phyloP scores from a whole-genome alignment of 2,888 invertebrate genomes.

The Meta bourneti region DNA sequence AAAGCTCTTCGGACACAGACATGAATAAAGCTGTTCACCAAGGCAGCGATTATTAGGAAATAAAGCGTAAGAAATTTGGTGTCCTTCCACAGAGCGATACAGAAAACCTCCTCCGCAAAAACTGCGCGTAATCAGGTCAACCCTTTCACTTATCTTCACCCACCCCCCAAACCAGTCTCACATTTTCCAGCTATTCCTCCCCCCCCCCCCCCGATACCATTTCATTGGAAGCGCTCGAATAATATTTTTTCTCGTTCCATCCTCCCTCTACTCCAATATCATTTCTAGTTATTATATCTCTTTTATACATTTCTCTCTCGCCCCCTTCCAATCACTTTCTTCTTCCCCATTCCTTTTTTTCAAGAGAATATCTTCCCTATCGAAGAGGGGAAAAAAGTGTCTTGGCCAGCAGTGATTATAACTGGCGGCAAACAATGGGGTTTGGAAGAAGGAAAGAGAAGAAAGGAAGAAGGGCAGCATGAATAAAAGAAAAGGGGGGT shows the following conservation, averaged over 20 bases:
- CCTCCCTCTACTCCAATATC: slow-evolving; percentile 36
- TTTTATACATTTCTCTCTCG: slow-evolving; percentile 68
- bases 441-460: slow-evolving; percentile 47
- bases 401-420: slow-evolving; percentile 75
- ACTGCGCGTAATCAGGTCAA: not conserved
- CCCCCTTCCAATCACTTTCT: slow-evolving; percentile 17
- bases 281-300: slow-evolving; percentile 66
- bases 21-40: too few species aligned
- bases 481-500: slow-evolving; percentile 62
- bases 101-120: too few species aligned
- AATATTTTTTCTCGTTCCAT: too few species aligned
- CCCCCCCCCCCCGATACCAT: slow-evolving; percentile 9
- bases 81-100: too few species aligned
- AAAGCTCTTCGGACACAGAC: too few species aligned
- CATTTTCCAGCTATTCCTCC: not conserved
- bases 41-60: too few species aligned
- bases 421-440: slow-evolving; percentile 75
- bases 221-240: slow-evolving; percentile 24
- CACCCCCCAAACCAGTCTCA: not conserved
- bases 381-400: slow-evolving; percentile 40
- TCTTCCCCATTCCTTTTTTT: slow-evolving; percentile 22
- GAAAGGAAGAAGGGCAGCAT: slow-evolving; percentile 47
- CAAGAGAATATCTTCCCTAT: not conserved
- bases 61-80: too few species aligned
- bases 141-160: slow-evolving; percentile 1